Percentiles rank a stretch among this genome's conserved stretches.
Conservation (phyloP, 1,140 invertebrate genomes). For the Microplitis mediator region DNA sequence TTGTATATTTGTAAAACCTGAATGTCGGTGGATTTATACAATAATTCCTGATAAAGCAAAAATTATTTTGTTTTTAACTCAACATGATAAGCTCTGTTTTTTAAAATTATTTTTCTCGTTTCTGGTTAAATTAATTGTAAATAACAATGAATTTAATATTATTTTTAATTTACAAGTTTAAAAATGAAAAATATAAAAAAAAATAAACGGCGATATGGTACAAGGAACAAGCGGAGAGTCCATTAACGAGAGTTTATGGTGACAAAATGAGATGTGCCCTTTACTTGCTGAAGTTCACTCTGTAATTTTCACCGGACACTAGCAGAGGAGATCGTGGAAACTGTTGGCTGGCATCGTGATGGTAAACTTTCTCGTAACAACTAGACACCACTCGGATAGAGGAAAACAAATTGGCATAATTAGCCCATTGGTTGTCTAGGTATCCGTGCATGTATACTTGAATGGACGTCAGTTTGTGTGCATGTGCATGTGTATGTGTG, state of each 20-base stretch:
- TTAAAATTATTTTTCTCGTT: no score
- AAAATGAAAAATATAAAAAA: not conserved
- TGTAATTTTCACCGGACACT: conserved; percentile 25
- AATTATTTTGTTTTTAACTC: no score
- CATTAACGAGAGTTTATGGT: conserved; percentile 28
- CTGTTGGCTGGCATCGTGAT: not conserved
- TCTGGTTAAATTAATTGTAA: no score
- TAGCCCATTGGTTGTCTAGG: conserved; percentile 31
- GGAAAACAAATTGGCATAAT: conserved; percentile 34
- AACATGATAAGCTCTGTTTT: no score
- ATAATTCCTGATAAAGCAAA: not conserved
- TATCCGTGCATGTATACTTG: no score
- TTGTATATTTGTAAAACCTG: conserved; percentile 4
- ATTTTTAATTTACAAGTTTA: no score
- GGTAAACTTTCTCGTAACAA: conserved; percentile 1
- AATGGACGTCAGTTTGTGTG: no score
- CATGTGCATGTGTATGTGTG: not conserved
- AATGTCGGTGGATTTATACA: not conserved
- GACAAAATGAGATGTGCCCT: conserved; percentile 28
- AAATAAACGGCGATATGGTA: not conserved
- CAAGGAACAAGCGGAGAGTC: not conserved
- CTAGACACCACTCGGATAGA: not conserved
- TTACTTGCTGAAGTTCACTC: not conserved
- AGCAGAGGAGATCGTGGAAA: conserved; percentile 6
- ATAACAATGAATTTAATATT: no score